Evolutionary conservation across 2,888 invertebrate genomes (phyloP), one percentile per base, ranked within the genome.

Genomic region (Synergus laeviventris): DNA sequence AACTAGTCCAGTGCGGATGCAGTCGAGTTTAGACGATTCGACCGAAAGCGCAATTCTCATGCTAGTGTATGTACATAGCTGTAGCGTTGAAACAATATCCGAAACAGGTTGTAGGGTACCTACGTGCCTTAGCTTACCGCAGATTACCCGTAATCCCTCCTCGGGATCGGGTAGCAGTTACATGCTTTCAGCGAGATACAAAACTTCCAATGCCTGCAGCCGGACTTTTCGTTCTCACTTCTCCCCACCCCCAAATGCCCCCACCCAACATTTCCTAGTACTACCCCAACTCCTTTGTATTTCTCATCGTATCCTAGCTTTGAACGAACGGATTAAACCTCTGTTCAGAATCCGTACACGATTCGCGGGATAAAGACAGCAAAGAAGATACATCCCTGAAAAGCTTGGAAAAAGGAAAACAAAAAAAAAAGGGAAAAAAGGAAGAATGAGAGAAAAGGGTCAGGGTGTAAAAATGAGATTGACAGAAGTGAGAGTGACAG

Each of bases 131-230:
- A 86, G 85, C 86, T 87, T 86, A 85, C 83, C 86, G 82, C 85
- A 86, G 87, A 88, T 88, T 87, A 88, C 85, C 82, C 81, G 85
- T 87, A 86, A 88, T 88, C 87, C 87, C 84, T 73, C 31, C 76
- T 73, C 31, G 82, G 87, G 86, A 85, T 87, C 86, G 82, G 84
- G 83, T 87, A 87, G 84, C 87, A 86, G 86, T 88, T 86, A 86
- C 86, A 84, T 81, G 84, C 83, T 85, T 85, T 83, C 84, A 81
- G 80, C 83, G 83, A 76, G 85, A 86, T 79, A 77, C 79, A 75
- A 77, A 82, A 83, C 78, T 83, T 70, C 49, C 70, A 70, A 70
- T 70, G 70, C 85, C 76, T 79, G 78, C 76, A 74, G 78, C 74
- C 74, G 76, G 56, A 70, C 73, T 74, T 76, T 74, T 76, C 80